Evolutionary conservation across 2,888 invertebrate species (phyloP).

Genomic region (Folsomia manolachei): DNA sequence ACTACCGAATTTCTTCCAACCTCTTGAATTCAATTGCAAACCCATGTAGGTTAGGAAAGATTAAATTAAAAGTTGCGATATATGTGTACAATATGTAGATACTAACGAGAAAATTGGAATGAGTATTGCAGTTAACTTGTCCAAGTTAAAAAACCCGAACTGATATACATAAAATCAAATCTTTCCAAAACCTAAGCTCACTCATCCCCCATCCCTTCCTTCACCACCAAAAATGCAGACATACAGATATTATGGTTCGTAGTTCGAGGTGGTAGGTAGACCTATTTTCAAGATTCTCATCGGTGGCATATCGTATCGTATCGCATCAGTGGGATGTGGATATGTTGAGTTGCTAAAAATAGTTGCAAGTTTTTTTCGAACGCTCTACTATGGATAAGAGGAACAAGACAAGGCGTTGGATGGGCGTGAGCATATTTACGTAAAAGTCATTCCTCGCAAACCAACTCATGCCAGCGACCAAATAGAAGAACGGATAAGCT

Average conservation of each 20-base stretch:
- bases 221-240: background rate
- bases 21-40: background rate
- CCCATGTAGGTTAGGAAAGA: background rate
- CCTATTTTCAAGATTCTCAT: background rate
- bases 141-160: background rate
- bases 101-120: background rate
- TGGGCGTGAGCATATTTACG: background rate
- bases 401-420: background rate
- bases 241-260: no score
- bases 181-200: no score
- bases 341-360: conserved; percentile 45
- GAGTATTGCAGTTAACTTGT: background rate
- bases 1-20: background rate
- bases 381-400: background rate
- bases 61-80: background rate
- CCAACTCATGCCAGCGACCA: background rate
- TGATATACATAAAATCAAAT: background rate
- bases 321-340: conserved; percentile 18
- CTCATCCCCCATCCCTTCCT: background rate
- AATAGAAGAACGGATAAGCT: background rate
- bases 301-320: conserved; percentile 18
- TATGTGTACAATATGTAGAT: background rate
- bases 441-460: background rate
- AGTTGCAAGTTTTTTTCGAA: conserved; percentile 30
- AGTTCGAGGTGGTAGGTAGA: background rate